phyloP scores from a whole-genome alignment of 1,140 invertebrate species.

The Uloborus diversus region DNA sequence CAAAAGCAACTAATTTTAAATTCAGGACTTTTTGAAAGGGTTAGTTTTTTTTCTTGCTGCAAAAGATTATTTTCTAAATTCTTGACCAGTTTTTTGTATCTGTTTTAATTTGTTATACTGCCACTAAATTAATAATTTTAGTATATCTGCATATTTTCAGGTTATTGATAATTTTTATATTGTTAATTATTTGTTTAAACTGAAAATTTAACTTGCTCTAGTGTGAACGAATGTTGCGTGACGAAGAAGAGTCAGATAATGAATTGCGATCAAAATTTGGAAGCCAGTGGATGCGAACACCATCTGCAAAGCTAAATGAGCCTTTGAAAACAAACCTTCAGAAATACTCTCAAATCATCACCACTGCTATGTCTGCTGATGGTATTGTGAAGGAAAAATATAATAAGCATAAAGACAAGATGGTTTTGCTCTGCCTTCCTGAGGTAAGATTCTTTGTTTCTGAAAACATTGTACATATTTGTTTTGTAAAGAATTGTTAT shows the following conservation, averaged over 20 bases:
- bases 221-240: conserved; percentile 85
- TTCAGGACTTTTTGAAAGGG: no score
- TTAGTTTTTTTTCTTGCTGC: no score
- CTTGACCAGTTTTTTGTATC: no score
- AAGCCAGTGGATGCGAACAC: conserved; percentile 84
- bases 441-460: conserved; percentile 65
- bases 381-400: conserved; percentile 87
- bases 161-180: no score
- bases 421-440: conserved; percentile 82
- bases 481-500: background rate
- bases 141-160: no score
- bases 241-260: conserved; percentile 91
- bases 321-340: conserved; percentile 84
- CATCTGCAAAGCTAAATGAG: conserved; percentile 87
- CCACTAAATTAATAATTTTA: no score
- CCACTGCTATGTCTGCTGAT: conserved; percentile 85
- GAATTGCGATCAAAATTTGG: conserved; percentile 90
- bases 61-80: no score
- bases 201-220: conserved; percentile 66
- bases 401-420: conserved; percentile 78
- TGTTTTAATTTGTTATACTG: no score
- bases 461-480: no score
- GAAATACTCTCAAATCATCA: conserved; percentile 91
- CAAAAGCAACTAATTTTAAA: no score
- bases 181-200: no score